Conservation (phyloP, 2,888 invertebrate species). For the Drosophila merina region DNA sequence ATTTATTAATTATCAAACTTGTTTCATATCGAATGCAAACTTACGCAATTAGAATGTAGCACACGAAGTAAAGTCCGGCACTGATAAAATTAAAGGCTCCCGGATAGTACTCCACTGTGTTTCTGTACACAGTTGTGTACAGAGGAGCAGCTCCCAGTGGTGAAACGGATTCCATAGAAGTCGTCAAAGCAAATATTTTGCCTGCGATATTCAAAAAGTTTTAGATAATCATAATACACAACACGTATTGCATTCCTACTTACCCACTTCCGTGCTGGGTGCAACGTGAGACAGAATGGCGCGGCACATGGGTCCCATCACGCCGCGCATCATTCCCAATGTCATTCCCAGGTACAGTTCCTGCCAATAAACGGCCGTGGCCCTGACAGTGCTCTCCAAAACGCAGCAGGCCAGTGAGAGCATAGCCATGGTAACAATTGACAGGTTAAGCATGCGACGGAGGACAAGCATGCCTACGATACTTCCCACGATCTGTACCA, state of each 20-base stretch:
- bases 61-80: constrained; percentile 84
- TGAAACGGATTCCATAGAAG: constrained; percentile 87
- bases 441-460: constrained; percentile 82
- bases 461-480: constrained; percentile 86
- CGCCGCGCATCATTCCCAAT: constrained; percentile 80
- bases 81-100: constrained; percentile 87
- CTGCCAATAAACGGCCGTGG: constrained; percentile 81
- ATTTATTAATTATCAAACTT: background rate
- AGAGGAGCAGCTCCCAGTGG: constrained; percentile 87
- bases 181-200: constrained; percentile 89
- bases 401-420: constrained; percentile 79
- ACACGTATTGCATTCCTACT: constrained; percentile 25
- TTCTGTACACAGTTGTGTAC: constrained; percentile 88
- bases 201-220: constrained; percentile 71
- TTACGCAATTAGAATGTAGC: constrained; percentile 85
- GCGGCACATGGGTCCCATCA: constrained; percentile 83
- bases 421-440: constrained; percentile 80
- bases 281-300: constrained; percentile 83
- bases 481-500: constrained; percentile 86
- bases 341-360: constrained; percentile 81
- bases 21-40: constrained; percentile 68
- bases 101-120: constrained; percentile 84
- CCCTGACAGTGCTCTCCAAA: constrained; percentile 81
- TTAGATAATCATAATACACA: background rate
- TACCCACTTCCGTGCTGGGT: constrained; percentile 83